phyloP scores from a whole-genome alignment of 2,888 invertebrate genomes.

The Dilophus febrilis region DNA sequence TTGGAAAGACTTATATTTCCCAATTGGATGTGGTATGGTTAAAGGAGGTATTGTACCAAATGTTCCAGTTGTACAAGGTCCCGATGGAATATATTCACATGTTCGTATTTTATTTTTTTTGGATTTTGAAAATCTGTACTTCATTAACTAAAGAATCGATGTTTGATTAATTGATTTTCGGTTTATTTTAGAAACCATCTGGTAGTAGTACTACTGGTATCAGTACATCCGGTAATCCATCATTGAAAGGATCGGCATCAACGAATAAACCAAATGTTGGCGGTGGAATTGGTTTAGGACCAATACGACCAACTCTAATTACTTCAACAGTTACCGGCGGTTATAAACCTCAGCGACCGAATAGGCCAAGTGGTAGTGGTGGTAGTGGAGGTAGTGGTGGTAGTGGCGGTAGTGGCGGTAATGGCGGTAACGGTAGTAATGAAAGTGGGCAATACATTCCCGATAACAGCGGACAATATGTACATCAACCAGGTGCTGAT shows the following conservation, averaged over 20 bases:
- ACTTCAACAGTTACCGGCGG: neutral
- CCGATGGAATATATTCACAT: conserved; percentile 30
- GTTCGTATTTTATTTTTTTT: conserved; percentile 28
- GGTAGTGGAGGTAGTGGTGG: neutral
- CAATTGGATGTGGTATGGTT: conserved; percentile 48
- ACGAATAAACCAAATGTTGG: conserved; percentile 2
- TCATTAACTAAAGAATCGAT: conserved; percentile 16
- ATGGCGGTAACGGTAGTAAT: neutral
- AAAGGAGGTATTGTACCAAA: conserved; percentile 27
- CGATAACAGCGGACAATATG: neutral
- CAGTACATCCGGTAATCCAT: conserved; percentile 10
- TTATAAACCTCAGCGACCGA: neutral
- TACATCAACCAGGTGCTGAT: conserved; percentile 7
- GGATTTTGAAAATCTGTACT: conserved; percentile 24
- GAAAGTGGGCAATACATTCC: neutral
- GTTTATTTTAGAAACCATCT: neutral
- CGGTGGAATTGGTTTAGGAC: neutral
- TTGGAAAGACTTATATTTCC: conserved; percentile 54
- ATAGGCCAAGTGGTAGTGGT: neutral
- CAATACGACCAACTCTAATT: conserved; percentile 1
- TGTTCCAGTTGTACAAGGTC: conserved; percentile 13
- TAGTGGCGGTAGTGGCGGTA: neutral
- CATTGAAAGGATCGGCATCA: conserved; percentile 9
- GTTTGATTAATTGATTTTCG: neutral
- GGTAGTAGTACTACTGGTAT: neutral